Evolutionary conservation across 2,113 vertebrate species (phyloP), one percentile per base, ranked within the genome.

Genomic region (Thymallus thymallus): DNA sequence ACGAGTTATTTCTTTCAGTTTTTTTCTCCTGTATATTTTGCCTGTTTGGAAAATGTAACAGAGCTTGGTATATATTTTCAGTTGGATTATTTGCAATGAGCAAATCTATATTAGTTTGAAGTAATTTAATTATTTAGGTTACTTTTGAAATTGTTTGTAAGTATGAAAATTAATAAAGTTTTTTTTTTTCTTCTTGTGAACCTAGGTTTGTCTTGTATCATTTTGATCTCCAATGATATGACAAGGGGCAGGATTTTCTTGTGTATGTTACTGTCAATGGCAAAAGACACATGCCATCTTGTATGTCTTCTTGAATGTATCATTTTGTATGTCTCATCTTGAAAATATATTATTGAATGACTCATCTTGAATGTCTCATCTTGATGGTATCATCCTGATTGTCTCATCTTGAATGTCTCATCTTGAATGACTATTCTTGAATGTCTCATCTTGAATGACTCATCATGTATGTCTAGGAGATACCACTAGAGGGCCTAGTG

Each of bases 61-160:
- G 77, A 80, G 84, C 81, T 86, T 88, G 5, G 82, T 86, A 86
- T 89, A 80, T 87, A 90, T 89, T 91, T 90, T 88, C 3, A 71
- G 81, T 86, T 84, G 45, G 84, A 89, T 90, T 84, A 85, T 90
- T 91, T 92, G 88, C 86, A 77, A 78, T 86, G 90, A 91, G 89
- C 83, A 90, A 79, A 90, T 91, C 83, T 91, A 90, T 90, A 88
- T 92, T 91, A 90, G 89, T 87, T 91, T 88, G 90, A 86, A 90
- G 89, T 68, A 12, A 68, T 74, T 58, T 88, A 84, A 84, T 81
- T 81, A 80, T 69, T 88, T 90, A 90, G 88, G 80, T 84, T 88
- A 75, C 86, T 89, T 92, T 89, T 26, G 88, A 90, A 88, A 87
- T 84, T 91, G 87, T 89, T 87, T 87, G 83, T 90, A 90, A 89